Base-by-base conservation (phyloP, 2,888 invertebrate species). In the Molanna angustata region DNA sequence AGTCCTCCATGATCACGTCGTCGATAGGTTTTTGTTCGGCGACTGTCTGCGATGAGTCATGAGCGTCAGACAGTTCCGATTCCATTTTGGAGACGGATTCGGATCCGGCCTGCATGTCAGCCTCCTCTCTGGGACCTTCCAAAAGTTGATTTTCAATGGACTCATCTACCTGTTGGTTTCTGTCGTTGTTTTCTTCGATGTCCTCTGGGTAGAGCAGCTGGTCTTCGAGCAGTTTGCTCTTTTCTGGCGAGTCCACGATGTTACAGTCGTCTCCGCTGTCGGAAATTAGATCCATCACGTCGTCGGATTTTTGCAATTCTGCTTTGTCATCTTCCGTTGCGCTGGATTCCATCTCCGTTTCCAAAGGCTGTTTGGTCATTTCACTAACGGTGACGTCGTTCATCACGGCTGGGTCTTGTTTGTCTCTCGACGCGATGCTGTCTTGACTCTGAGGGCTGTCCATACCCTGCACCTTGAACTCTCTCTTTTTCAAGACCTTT, bases 191-290 rank as follows among this genome's bases (percentile, higher is more conserved):
- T 22, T 51, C 44, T 42, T 51, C 37, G 6, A 40, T 17, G 14
- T 31, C 41, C 22, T 52, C 58, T 2, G 39, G 41, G 4, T 45
- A 14, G n/a, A 54, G 39, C 11, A 54, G 47, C 20, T 52, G 54
- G n/a, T 59, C 59, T 20, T 59, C 59, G 33, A 45, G 18, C 11
- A 44, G 13, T 32, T 43, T 52, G 7, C 32, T 47, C 20, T 59
- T 54, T n/a, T 52, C 56, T 7, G 56, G 54, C 4, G 49, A 49
- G 31, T 56, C 58, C 9, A 56, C 51, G 9, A 59, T 59, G 16
- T 59, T 54, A 19, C 56, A 56, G 31, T 59, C 61, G 35, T 69
- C 69, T 1, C 67, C 67, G 2, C 62, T 45, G 35, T 66, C 66
- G 3, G 62, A 63, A 1, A 62, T 52, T 7, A 57, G 43, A 37